Evolutionary conservation across 1,140 invertebrate genomes (phyloP).

Genomic region (Centruroides vittatus): DNA sequence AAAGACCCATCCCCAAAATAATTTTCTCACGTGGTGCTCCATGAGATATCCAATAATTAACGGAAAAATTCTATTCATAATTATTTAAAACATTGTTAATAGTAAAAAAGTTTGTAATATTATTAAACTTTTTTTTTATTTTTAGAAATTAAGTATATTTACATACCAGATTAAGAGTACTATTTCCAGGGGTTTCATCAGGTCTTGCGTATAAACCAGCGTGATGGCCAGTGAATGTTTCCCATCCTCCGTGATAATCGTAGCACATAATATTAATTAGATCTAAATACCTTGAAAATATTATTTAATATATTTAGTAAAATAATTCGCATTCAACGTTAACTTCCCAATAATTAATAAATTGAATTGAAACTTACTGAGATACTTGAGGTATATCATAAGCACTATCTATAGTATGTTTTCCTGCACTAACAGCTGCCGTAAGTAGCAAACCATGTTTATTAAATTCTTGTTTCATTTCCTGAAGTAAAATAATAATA

Average conservation of each 20-base stretch:
- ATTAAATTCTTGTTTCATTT: conserved; percentile 44
- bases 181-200: conserved; percentile 34
- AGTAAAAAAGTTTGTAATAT: background rate
- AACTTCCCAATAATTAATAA: background rate
- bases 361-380: conserved; percentile 13
- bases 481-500: conserved; percentile 28
- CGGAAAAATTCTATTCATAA: conserved; percentile 49
- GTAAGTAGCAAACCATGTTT: conserved; percentile 41
- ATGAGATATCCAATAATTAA: conserved; percentile 72
- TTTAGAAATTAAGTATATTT: background rate
- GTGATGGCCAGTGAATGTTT: conserved; percentile 42
- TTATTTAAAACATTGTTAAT: conserved; percentile 3
- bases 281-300: conserved; percentile 39
- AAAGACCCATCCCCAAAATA: conserved; percentile 79
- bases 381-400: conserved; percentile 60
- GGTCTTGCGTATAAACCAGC: conserved; percentile 26
- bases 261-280: conserved; percentile 79
- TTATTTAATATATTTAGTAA: too few relatives aligned
- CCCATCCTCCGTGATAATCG: conserved; percentile 78
- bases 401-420: conserved; percentile 48
- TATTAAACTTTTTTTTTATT: background rate
- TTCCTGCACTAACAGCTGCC: conserved; percentile 54
- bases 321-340: too few relatives aligned
- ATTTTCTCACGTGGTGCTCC: conserved; percentile 63
- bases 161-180: conserved; percentile 38